Conservation (phyloP, 1,140 invertebrate genomes). For the Cyclargus thomasi region DNA sequence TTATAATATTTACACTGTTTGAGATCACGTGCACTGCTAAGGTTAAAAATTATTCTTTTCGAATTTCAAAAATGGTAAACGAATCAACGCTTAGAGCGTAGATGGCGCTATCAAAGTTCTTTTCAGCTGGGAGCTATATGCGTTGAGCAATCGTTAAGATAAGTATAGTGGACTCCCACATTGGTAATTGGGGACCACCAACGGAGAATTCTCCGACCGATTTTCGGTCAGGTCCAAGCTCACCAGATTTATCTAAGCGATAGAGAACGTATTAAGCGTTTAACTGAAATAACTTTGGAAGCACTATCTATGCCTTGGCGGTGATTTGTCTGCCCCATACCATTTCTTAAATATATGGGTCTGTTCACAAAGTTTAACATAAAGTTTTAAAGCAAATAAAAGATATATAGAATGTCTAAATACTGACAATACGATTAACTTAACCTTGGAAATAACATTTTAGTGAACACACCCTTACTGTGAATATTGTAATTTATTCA, state of each 20-base stretch:
- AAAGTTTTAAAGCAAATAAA: too few relatives aligned
- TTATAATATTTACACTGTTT: slow-evolving; percentile 14
- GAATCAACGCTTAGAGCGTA: neutral
- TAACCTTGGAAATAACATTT: too few relatives aligned
- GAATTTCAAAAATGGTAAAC: neutral
- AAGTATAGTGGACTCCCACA: neutral
- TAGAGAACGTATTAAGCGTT: neutral
- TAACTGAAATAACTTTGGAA: neutral
- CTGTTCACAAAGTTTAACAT: neutral
- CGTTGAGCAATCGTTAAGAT: neutral
- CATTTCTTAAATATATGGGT: neutral
- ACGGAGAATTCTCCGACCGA: neutral
- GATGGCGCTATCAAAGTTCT: neutral
- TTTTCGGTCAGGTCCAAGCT: neutral
- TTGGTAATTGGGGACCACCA: neutral
- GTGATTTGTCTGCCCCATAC: neutral
- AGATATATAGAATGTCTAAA: too few relatives aligned
- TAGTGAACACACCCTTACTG: too few relatives aligned
- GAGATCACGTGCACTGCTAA: slow-evolving; percentile 7
- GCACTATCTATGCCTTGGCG: neutral
- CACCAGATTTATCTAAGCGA: neutral
- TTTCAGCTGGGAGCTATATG: neutral
- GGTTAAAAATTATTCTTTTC: neutral
- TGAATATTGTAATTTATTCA: too few relatives aligned
- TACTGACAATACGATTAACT: too few relatives aligned